Conservation (phyloP, 1,140 invertebrate species). For the Temnothorax longispinosus region DNA sequence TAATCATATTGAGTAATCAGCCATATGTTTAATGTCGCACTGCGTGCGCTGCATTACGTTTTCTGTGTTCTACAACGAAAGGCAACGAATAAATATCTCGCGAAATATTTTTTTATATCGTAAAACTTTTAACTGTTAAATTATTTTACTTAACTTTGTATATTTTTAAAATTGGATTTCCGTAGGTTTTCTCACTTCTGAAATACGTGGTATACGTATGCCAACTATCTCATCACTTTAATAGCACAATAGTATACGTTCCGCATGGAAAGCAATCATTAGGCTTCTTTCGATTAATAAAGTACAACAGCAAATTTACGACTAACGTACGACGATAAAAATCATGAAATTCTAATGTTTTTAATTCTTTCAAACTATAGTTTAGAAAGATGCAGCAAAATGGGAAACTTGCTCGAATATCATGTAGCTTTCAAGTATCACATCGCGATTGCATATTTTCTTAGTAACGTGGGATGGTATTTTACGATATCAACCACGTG, state of each 20-base stretch:
- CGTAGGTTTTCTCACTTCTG: background rate
- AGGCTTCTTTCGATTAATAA: background rate
- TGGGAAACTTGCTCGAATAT: background rate
- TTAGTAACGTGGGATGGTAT: background rate
- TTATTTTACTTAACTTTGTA: background rate
- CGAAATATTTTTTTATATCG: background rate
- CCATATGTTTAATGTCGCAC: background rate
- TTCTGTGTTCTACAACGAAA: background rate
- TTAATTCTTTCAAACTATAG: background rate
- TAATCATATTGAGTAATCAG: conserved; percentile 3
- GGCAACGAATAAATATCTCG: background rate
- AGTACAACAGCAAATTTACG: background rate
- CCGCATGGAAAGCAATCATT: background rate
- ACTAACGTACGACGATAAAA: background rate
- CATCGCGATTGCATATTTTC: background rate
- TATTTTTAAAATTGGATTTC: background rate
- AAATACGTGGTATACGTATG: conserved; percentile 15
- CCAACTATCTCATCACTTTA: background rate
- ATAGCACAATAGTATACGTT: conserved; percentile 1
- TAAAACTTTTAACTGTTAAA: background rate
- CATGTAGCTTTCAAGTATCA: background rate
- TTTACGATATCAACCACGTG: background rate
- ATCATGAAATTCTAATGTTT: background rate
- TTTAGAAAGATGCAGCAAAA: background rate
- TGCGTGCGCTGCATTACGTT: background rate